Base-by-base conservation (phyloP, 2,888 invertebrate genomes). In the Cryptocephalus moraei region DNA sequence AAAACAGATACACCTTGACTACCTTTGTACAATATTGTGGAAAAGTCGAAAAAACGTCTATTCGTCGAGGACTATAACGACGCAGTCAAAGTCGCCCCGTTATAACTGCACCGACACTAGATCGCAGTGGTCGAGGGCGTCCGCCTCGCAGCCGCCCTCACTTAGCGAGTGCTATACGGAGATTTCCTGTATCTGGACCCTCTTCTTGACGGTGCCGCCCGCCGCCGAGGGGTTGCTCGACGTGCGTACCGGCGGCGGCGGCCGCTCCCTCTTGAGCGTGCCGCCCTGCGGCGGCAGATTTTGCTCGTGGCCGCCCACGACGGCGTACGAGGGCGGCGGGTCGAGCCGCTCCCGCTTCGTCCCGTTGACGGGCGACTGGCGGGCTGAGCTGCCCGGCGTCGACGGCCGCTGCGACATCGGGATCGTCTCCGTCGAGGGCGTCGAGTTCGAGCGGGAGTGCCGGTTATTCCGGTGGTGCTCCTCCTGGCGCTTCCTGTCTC, bases 171-270 rank as follows among this genome's bases (percentile, higher is more conserved):
- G 76, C 80, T 83, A 86, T 67, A 86, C 86, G 49, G 84, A 84
- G 68, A 86, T 86, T 71, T 86, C 86, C 70, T 86, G 85, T 59
- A 86, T 86, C 71, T 86, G 86, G 49, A 86, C 86, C 63, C 86
- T 78, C 69, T 86, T 86, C 70, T 86, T 86, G 57, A 83, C 75
- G 31, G 82, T 80, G 34, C 73, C 75, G 47, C 69, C 74, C 9
- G 45, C 36, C 8, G 45, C 32, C 12, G 73, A 70, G 64, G 63
- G 63, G 53, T 68, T 70, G 52, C 70, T 70, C 1, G 69, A 66
- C 9, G 71, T 69, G 39, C 71, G 57, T 39, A 68, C 57, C 3
- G 71, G 72, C 1, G 71, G 71, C 34, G 63, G 64, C 1, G 72
- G 72, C 49, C 66, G 68, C 63, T 86, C 78, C 69, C 86, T 86